Conservation (phyloP, 2,113 vertebrate genomes). For the Tragelaphus strepsiceros region DNA sequence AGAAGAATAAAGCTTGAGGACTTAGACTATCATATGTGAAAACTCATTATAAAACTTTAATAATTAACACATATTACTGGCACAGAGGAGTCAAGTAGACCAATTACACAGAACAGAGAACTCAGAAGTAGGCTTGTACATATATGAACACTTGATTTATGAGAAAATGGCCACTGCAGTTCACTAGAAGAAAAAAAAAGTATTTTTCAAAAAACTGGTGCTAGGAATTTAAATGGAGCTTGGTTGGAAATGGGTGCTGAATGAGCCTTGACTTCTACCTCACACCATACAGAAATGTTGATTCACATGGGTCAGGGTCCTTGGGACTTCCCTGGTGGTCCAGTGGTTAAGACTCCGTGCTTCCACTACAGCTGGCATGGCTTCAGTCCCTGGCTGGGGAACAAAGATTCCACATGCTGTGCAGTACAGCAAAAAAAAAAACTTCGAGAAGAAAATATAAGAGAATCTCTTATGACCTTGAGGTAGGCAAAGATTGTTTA, state of each 20-base stretch:
- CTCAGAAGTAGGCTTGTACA: background rate
- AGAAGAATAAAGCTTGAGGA: background rate
- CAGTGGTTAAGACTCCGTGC: background rate
- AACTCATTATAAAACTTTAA: background rate
- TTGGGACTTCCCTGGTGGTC: background rate
- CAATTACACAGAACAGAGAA: background rate
- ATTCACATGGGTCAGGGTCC: background rate
- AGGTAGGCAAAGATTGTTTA: background rate
- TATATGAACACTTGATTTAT: background rate
- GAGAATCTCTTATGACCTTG: background rate
- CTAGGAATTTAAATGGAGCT: background rate
- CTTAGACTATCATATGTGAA: background rate
- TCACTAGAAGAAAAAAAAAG: background rate
- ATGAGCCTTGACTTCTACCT: background rate
- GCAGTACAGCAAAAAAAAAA: background rate
- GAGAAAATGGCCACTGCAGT: background rate
- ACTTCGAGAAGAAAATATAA: background rate
- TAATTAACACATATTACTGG: background rate
- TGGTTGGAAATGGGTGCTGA: background rate
- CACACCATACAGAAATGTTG: background rate
- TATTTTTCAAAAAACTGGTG: background rate
- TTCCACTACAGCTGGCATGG: background rate
- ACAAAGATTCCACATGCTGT: background rate
- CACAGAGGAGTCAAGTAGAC: background rate
- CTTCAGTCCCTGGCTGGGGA: background rate